Base-by-base conservation (phyloP, 2,888 invertebrate species). In the Nebria salina region DNA sequence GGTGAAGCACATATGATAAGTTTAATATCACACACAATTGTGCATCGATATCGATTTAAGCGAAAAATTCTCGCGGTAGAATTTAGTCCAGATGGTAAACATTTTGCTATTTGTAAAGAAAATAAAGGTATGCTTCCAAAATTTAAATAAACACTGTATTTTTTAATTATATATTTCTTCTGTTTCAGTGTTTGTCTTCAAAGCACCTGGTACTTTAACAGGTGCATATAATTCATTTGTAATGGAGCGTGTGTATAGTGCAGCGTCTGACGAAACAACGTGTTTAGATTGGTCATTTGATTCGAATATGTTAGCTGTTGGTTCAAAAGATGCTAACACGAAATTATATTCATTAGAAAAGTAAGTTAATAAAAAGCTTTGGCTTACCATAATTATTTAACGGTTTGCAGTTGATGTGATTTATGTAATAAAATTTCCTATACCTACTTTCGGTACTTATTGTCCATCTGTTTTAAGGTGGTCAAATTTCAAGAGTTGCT, bases 41-140 rank as follows among this genome's bases (percentile, higher is more conserved):
- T 98, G 84, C 95, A 98, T 87, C 93, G 92, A 70, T 95, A 97
- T 86, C 93, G 95, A 86, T 98, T 98, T 87, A 95, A 95, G 85
- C 91, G 93, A 81, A 91, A 91, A 83, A 94, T 97, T 0, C 92
- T 92, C 84, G 93, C 93, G 76, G 92, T 98, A 0, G 93, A 93
- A 86, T 99, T 99, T 89, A 98, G 98, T 87, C 98, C 98, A 0
- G 94, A 98, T 91, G 97, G 98, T 26, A 95, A 94, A 90, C 94
- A 96, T 86, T 95, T 98, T 91, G 98, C 98, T 0, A 95, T 96
- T 11, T 96, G 97, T 68, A 95, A 96, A 88, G 95, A 94, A 85
- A 95, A 94, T 86, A 94, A 94, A 88, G 95, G 95, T 94, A 72
- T 41, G 54, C 26, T 54, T 3, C 13, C 54, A 54, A 54, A 64